Conservation (phyloP, 2,888 invertebrate species). For the Campoplex capitator region DNA sequence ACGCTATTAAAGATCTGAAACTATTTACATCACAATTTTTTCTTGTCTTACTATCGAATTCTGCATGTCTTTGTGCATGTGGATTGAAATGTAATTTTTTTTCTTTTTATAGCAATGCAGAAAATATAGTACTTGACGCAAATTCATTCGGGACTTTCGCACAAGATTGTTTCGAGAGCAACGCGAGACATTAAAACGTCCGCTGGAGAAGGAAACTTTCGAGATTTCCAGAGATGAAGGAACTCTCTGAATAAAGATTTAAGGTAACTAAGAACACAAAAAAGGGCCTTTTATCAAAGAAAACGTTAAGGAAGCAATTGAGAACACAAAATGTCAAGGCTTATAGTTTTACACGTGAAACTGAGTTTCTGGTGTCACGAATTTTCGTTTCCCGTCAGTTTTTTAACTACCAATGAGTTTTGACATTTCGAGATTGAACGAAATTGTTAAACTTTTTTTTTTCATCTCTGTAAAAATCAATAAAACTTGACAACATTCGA, state of each 20-base stretch:
- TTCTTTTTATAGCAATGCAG: not conserved
- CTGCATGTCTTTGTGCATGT: not conserved
- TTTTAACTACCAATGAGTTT: too few species aligned
- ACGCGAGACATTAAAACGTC: constrained; percentile 21
- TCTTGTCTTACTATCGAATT: not conserved
- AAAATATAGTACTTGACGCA: not conserved
- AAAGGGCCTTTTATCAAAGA: constrained; percentile 34
- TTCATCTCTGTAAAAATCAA: too few species aligned
- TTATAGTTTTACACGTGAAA: not conserved
- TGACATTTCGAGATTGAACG: too few species aligned
- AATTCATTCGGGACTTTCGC: not conserved
- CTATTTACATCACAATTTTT: too few species aligned
- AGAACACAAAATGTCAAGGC: constrained; percentile 40
- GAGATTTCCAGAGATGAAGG: constrained; percentile 60
- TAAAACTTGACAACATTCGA: not conserved
- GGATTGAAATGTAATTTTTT: not conserved
- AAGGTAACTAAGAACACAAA: not conserved
- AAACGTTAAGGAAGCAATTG: constrained; percentile 58
- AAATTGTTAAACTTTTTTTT: too few species aligned
- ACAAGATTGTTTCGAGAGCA: constrained; percentile 58
- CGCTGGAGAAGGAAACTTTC: constrained; percentile 53
- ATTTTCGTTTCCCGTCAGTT: too few species aligned
- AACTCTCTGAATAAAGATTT: not conserved
- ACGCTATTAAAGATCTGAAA: not conserved
- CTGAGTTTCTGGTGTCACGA: too few species aligned